Percentiles rank a stretch among this genome's conserved stretches.
Evolutionary conservation across 2,888 invertebrate species (phyloP).

Genomic region (Lasioglossum vierecki): DNA sequence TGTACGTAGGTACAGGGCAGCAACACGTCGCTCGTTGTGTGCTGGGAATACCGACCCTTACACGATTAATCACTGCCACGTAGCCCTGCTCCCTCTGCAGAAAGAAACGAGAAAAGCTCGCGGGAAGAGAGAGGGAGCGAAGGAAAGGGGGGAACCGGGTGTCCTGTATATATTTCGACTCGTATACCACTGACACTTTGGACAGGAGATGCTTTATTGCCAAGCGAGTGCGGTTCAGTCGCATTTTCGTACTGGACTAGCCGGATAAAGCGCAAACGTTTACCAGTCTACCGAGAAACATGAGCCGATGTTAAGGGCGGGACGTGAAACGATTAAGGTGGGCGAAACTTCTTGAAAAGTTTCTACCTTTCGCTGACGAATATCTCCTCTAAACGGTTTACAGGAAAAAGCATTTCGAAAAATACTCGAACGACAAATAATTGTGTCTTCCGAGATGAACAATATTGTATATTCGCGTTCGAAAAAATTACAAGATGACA

Average conservation of each 20-base stretch:
- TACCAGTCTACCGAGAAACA: slow-evolving; percentile 59
- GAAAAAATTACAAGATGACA: neutral
- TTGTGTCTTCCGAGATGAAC: neutral
- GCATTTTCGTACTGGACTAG: slow-evolving; percentile 72
- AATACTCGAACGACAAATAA: neutral
- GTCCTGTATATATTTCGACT: slow-evolving; percentile 71
- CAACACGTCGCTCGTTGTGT: slow-evolving; percentile 74
- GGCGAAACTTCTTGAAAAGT: slow-evolving; percentile 28
- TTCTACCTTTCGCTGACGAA: neutral
- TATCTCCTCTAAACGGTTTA: neutral
- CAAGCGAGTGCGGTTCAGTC: slow-evolving; percentile 66
- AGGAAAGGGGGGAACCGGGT: slow-evolving; percentile 12
- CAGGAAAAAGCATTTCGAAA: neutral
- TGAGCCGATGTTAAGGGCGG: slow-evolving; percentile 30
- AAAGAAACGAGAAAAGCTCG: slow-evolving; percentile 65
- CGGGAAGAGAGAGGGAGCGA: slow-evolving; percentile 39
- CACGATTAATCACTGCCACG: slow-evolving; percentile 77
- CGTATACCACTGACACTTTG: slow-evolving; percentile 70
- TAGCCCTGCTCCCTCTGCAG: slow-evolving; percentile 53
- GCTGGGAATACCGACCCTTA: slow-evolving; percentile 68
- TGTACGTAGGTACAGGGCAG: slow-evolving; percentile 66
- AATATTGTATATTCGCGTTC: neutral
- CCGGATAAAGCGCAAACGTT: slow-evolving; percentile 71
- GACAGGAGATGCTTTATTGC: slow-evolving; percentile 75
- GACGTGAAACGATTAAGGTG: slow-evolving; percentile 15